Evolutionary conservation across 2,113 vertebrate species (phyloP), one percentile per base, ranked within the genome.

Genomic region (Athene noctua): DNA sequence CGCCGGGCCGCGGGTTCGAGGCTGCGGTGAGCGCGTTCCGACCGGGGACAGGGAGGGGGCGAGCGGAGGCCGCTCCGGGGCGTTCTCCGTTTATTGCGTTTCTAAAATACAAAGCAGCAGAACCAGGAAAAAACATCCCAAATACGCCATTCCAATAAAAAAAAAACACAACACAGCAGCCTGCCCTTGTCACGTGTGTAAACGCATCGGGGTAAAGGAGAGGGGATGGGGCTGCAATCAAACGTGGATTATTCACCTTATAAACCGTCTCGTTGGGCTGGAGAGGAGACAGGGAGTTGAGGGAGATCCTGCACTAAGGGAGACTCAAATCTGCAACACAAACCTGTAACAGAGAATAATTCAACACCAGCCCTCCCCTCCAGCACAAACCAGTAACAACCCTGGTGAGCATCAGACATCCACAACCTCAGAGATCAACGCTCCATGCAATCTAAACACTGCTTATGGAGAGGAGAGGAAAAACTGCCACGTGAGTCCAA

Each of bases 11-110:
- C 20, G 1, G 47, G 91, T 72, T 96, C 80, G 89, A 72, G 83
- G 0, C 81, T 1, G 5, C 30, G 0, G 9, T 3, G 1, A 26
- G 29, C 3, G 5, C 25, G 20, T 32, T 36, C 34, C 9, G 34
- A 15, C 27, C 21, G 13, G 17, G 49, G 47, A 46, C 44, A 18
- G 17, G 44, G 44, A 46, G 17, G 16, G 16, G 44, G 44, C 7
- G 22, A 14, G 17, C 5, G 15, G 42, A 11, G 42, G 12, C 40
- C 40, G 40, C 40, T 40, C 40, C 40, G 40, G 40, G 40, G 40
- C 40, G 40, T 40, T 1, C 40, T 3, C 20, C 2, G 29, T 5
- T 9, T 18, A 38, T 2, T 3, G 17, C 3, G 2, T 13, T 16
- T 13, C 34, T 16, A 2, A 34, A 73, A 20, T 30, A 34, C 32